These are phyloP conservation scores for Menidia beryllina DNA, from an alignment of 2,113 vertebrate species.

Conservation along the genomic window DNA sequence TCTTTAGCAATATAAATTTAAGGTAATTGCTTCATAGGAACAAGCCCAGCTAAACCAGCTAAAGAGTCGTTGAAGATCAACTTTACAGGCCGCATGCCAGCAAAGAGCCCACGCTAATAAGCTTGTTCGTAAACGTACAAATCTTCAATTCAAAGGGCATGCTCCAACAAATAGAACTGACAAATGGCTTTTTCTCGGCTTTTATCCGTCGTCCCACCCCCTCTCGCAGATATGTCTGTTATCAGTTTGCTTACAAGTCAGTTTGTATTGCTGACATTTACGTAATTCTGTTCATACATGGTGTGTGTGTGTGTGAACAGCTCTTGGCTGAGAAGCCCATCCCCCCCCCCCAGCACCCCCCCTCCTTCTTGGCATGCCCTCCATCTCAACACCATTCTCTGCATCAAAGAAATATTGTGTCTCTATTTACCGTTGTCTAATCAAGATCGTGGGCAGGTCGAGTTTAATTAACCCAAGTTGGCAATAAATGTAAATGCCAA, in stretches of 20 bases:
- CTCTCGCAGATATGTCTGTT: conserved; percentile 24
- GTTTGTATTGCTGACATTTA: conserved; percentile 8
- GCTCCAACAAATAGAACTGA: neutral
- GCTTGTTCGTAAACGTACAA: too few relatives aligned
- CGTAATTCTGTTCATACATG: neutral
- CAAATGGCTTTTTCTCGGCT: neutral
- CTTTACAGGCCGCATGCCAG: conserved; percentile 35
- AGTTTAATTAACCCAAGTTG: conserved; percentile 76
- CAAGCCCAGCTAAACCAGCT: conserved; percentile 31
- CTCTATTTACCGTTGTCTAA: conserved; percentile 75
- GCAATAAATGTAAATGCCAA: conserved; percentile 77
- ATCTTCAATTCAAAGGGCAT: neutral
- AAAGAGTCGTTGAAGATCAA: conserved; percentile 49
- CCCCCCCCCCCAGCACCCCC: neutral
- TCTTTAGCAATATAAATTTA: too few relatives aligned
- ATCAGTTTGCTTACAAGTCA: conserved; percentile 27
- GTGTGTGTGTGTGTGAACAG: conserved; percentile 9
- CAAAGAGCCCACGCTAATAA: neutral
- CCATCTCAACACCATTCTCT: conserved; percentile 20
- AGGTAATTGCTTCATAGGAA: conserved; percentile 5
- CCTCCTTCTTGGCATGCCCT: too few relatives aligned
- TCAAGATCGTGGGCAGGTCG: conserved; percentile 65
- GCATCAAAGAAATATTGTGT: conserved; percentile 46
- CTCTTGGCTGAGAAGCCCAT: neutral
- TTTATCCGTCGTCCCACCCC: neutral